These are phyloP conservation scores for Erythrocebus patas DNA, from an alignment of 2,113 vertebrate species.

Conservation along the genomic window DNA sequence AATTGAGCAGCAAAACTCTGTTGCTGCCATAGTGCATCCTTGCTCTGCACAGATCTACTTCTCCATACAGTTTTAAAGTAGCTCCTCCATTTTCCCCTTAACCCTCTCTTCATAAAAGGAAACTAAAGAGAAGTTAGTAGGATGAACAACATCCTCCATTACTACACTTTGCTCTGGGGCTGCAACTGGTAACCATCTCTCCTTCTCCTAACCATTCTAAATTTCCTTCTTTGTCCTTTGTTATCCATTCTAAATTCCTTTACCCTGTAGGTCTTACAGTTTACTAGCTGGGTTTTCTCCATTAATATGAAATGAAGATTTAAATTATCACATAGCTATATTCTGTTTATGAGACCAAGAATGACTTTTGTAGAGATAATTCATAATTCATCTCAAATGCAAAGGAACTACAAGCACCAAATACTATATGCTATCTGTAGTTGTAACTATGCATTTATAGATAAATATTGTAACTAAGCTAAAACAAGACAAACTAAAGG, in stretches of 20 bases:
- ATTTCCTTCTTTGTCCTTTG: background rate
- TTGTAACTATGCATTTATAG: background rate
- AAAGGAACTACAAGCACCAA: background rate
- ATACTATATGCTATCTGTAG: background rate
- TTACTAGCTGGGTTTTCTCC: background rate
- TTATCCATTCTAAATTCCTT: background rate
- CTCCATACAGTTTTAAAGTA: background rate
- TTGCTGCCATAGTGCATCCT: background rate
- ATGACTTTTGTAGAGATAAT: background rate
- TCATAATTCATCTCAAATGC: background rate
- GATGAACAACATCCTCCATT: background rate
- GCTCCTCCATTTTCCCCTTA: background rate
- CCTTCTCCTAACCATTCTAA: background rate
- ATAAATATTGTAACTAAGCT: background rate
- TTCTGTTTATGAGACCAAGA: background rate
- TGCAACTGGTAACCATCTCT: background rate
- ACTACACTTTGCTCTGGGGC: background rate
- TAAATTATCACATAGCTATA: background rate
- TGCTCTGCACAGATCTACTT: background rate
- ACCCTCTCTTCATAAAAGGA: background rate
- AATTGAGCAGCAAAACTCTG: background rate
- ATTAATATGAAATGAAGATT: background rate
- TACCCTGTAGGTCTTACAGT: background rate
- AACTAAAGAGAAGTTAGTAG: background rate
- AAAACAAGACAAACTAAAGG: background rate